phyloP scores from a whole-genome alignment of 2,113 vertebrate species.

The Crotalus tigris region DNA sequence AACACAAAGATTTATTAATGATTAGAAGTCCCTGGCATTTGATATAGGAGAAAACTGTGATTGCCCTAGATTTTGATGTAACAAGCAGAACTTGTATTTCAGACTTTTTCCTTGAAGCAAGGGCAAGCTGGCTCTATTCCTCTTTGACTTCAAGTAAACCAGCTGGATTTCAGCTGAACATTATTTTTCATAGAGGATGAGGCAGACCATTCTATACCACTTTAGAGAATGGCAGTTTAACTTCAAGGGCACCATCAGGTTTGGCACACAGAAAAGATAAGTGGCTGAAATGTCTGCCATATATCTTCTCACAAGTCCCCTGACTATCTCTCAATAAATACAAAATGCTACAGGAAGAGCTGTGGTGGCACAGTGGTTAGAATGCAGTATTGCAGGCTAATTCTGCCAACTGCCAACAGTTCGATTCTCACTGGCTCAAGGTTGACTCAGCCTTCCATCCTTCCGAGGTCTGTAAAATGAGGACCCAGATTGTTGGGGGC shows the following conservation, averaged over 20 bases:
- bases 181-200: neutral
- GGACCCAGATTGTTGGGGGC: neutral
- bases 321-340: neutral
- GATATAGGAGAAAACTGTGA: neutral
- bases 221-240: neutral
- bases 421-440: neutral
- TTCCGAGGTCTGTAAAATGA: neutral
- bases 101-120: neutral
- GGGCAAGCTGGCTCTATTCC: neutral
- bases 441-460: neutral
- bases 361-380: neutral
- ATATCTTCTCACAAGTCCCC: neutral
- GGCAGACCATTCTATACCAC: neutral
- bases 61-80: neutral
- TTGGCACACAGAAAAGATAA: neutral
- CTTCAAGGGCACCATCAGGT: neutral
- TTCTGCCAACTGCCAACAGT: neutral
- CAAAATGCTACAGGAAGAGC: neutral
- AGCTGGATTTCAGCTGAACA: neutral
- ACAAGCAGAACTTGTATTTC: neutral
- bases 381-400: neutral
- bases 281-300: neutral
- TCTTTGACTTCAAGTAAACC: neutral
- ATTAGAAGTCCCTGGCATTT: neutral
- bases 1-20: neutral